Evolutionary conservation across 2,113 vertebrate genomes (phyloP).

Genomic region (Scophthalmus maximus): DNA sequence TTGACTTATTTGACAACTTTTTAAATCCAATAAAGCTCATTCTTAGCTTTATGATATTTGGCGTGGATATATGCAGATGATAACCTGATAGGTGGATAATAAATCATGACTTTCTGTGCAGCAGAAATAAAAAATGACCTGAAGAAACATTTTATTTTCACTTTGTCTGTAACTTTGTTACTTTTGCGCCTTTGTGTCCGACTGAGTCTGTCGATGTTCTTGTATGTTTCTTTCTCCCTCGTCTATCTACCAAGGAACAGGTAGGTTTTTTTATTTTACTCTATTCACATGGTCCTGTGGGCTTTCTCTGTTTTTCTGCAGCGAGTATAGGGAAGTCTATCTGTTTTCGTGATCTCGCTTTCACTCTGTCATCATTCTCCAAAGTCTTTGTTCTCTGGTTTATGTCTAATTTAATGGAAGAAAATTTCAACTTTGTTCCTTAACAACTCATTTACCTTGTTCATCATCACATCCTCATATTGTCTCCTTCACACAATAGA

Average conservation of each 20-base stretch:
- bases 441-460: background rate
- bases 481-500: background rate
- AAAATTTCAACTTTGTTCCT: background rate
- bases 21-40: too few relatives aligned
- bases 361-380: background rate
- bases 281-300: slow-evolving; percentile 9
- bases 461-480: background rate
- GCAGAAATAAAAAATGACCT: background rate
- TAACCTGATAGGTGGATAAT: background rate
- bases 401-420: background rate
- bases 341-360: slow-evolving; percentile 1
- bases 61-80: background rate
- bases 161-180: too few relatives aligned
- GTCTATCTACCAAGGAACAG: too few relatives aligned
- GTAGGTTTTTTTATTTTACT: slow-evolving; percentile 16
- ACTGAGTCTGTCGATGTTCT: background rate
- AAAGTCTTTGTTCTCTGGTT: background rate
- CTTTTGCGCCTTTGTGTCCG: slow-evolving; percentile 7
- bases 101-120: background rate
- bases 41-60: too few relatives aligned
- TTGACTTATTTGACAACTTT: too few relatives aligned
- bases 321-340: background rate
- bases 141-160: too few relatives aligned
- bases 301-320: slow-evolving; percentile 15
- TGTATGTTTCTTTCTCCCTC: slow-evolving; percentile 5